These are phyloP conservation scores for Onychostoma macrolepis DNA, from an alignment of 2,113 vertebrate species.

Conservation along the genomic window DNA sequence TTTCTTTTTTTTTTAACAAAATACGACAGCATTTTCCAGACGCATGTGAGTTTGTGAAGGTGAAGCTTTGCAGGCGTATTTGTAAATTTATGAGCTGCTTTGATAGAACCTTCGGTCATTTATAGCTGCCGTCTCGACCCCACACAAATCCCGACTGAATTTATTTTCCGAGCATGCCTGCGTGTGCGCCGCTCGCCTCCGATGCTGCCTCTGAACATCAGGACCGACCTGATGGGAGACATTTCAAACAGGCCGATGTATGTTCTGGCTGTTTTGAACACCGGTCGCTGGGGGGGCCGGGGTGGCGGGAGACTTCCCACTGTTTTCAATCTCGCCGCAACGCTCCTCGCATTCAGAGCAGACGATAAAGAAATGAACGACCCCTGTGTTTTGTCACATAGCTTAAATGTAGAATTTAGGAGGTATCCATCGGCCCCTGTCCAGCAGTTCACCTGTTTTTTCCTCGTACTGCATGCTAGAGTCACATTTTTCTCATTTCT, in stretches of 20 bases:
- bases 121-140: conserved; percentile 52
- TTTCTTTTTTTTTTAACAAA: conserved; percentile 10
- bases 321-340: conserved; percentile 63
- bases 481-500: conserved; percentile 83
- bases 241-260: conserved; percentile 62
- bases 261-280: conserved; percentile 62
- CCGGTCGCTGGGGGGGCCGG: conserved; percentile 42
- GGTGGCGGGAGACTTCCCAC: conserved; percentile 56
- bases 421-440: conserved; percentile 64
- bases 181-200: conserved; percentile 31
- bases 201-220: conserved; percentile 55
- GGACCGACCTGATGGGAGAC: conserved; percentile 62
- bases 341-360: conserved; percentile 59
- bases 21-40: conserved; percentile 34
- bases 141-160: conserved; percentile 54
- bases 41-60: conserved; percentile 31
- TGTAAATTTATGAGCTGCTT: conserved; percentile 57
- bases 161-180: conserved; percentile 59
- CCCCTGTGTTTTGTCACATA: conserved; percentile 56
- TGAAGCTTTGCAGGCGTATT: conserved; percentile 37
- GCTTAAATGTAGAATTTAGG: conserved; percentile 64
- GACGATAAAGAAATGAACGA: conserved; percentile 62
- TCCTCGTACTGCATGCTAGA: conserved; percentile 69
- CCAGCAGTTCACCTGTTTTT: conserved; percentile 57
- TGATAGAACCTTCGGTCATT: conserved; percentile 58